Base-by-base conservation (phyloP, 2,888 invertebrate genomes). In the Cephonodes hylas region DNA sequence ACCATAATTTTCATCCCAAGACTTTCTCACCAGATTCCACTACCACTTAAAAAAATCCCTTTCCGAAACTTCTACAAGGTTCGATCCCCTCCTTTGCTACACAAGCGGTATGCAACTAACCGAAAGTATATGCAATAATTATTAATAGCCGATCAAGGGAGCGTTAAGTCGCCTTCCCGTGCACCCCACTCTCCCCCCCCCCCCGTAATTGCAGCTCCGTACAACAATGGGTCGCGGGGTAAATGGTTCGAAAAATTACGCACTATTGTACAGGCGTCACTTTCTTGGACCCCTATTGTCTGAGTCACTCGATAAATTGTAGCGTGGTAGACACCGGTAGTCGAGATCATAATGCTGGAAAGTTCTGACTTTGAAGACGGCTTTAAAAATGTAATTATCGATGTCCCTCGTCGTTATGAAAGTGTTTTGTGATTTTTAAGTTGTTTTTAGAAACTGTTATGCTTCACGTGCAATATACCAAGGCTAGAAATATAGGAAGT, bases 221-320 rank as follows among this genome's bases (percentile, higher is more conserved):
- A 72, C 71, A 71, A 81, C 79, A 81, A 84, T 80, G 81, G 77
- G 61, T 63, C 66, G 62, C 68, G 72, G 65, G 73, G 78, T 69
- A 84, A 88, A 87, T 88, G 86, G 77, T 60, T 81, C 81, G 87
- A 87, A 86, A 87, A 88, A 87, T 86, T 85, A 83, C 83, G 75
- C 79, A 79, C 82, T 83, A 83, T 80, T 83, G 82, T 81, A 67
- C 74, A 69, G 71, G 64, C 68, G 66, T 65, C 65, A 68, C 68
- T 66, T 62, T 66, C 66, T 70, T 62, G 61, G 66, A 60, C 13
- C 45, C 18, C 64, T 64, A 66, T 42, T 45, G 31, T 53, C 10
- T 53, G 31, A 53, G 31, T n/a, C 15, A 23, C 22, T 58, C 53
- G 53, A 53, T 27, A 53, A 53, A 53, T 53, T 31, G 18, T 31